Evolutionary conservation across 2,797 vertebrate species (phyloP), one percentile per base, ranked within the genome.

Genomic region (Psittacula derbiana): DNA sequence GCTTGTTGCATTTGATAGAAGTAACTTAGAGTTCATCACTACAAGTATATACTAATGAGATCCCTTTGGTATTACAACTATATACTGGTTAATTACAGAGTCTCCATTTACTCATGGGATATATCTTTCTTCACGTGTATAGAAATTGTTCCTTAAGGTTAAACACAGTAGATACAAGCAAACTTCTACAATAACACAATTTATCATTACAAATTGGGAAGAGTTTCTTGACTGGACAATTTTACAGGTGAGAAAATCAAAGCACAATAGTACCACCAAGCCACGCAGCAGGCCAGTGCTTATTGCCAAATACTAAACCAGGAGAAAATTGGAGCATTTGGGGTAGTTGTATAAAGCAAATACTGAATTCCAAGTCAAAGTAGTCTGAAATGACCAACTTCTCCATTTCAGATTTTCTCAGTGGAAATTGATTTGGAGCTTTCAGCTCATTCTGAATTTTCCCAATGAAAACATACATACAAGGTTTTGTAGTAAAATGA

Each of bases 21-120:
- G 62, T 50, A 76, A 40, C 46, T 80, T 73, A 41, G 30, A 90
- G 46, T 28, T 85, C 73, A 57, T 90, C 79, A 80, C 43, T 88
- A 24, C 38, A 87, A 79, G 33, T 38, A 46, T 46, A 60, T 72
- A 67, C 17, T 76, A 92, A 93, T 2, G 4, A 92, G 60, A 64
- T 80, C 46, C 44, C 74, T 91, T 70, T 92, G 85, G 24, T 79
- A 86, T 73, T 81, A 71, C 47, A 82, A 47, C 27, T 86, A 49
- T 53, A 58, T 33, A 76, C 44, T 47, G 30, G 31, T 84, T 96
- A 92, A 91, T 93, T 96, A 86, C n/a, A 82, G 40, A 88, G 49
- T 62, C 69, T 57, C 38, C 16, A 33, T 81, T 93, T 86, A 60
- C 67, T 86, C 60, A 55, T 36, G 73, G 70, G 66, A 61, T 67